Base-by-base conservation (phyloP, 2,113 vertebrate species). In the Plestiodon gilberti region DNA sequence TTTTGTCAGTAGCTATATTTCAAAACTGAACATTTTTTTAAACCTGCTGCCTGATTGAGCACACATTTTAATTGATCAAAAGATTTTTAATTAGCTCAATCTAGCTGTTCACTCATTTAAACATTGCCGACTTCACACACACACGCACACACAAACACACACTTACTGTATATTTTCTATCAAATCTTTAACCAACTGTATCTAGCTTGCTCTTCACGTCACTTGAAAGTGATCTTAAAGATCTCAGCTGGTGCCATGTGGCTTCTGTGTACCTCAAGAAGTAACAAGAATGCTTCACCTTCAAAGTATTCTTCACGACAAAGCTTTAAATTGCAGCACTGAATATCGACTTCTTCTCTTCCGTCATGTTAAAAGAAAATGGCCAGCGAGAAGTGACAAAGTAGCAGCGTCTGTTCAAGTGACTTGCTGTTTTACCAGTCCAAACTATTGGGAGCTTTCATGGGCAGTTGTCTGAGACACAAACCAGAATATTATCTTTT, bases 341-440 rank as follows among this genome's bases (percentile, higher is more conserved):
- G 69, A 35, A 33, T 85, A 69, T 87, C 92, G 83, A 59, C 79
- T 81, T n/a, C 23, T n/a, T 89, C 80, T 90, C 52, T 89, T 77
- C 52, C 35, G 88, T 84, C 87, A 89, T 83, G 81, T 81, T 22
- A 82, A 83, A 86, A 82, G 71, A 77, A 18, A 20, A 30, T 62
- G 86, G 35, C 25, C 43, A 74, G 62, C 17, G 78, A 87, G 55
- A 69, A 0, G 0, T 78, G 86, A 82, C 48, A 79, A 79, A 62
- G 64, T 3, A 85, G 52, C 0, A 0, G 75, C 78, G 92, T 73
- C 76, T 88, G 67, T 90, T 87, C 2, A 55, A 61, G 35, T n/a
- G 0, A 0, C 86, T 2, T 91, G 90, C 91, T 90, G 85, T 22
- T 92, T 92, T 90, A 91, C 84, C 82, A 84, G 70, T 59, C 64